Conservation (phyloP, 1,140 invertebrate genomes). For the Metopolophium dirhodum region DNA sequence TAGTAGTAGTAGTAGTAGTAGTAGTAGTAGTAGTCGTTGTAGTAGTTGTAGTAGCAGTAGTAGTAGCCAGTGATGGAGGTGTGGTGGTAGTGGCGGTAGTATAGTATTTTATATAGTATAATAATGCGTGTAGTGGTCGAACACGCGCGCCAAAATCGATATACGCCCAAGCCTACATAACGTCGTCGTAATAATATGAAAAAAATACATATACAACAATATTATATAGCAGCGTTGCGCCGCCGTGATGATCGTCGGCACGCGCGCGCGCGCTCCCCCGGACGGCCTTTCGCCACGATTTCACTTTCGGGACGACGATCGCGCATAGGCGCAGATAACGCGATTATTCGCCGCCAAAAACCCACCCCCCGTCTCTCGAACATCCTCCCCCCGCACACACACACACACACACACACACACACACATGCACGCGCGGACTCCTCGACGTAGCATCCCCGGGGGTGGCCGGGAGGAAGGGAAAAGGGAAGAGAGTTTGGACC, state of each 20-base stretch:
- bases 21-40: background rate
- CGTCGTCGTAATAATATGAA: background rate
- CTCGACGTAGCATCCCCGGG: background rate
- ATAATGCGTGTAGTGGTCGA: background rate
- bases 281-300: background rate
- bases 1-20: background rate
- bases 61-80: background rate
- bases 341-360: background rate
- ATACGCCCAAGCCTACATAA: slow-evolving; percentile 5
- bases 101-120: background rate
- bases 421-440: background rate
- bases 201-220: background rate
- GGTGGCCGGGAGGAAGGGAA: too few species aligned
- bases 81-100: background rate
- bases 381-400: background rate
- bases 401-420: background rate
- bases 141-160: background rate
- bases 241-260: background rate
- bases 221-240: background rate
- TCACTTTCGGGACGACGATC: background rate
- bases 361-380: too few species aligned
- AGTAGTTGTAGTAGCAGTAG: background rate
- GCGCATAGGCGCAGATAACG: background rate
- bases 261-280: background rate
- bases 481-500: background rate